Evolutionary conservation across 2,888 invertebrate genomes (phyloP).

Genomic region (Tipula helvola): DNA sequence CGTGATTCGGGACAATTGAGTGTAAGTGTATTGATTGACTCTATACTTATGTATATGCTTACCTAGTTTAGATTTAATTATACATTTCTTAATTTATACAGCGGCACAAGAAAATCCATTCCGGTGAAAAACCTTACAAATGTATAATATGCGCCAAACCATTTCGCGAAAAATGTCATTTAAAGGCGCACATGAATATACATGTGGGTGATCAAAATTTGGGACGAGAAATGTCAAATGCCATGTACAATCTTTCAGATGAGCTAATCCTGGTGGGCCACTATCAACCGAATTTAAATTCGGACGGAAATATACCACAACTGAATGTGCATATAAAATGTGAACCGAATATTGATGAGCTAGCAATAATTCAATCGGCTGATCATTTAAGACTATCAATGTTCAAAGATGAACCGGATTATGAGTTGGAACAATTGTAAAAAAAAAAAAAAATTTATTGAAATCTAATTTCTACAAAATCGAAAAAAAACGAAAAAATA

Average conservation of each 20-base stretch:
- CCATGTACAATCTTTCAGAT: background rate
- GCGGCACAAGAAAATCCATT: background rate
- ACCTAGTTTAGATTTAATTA: background rate
- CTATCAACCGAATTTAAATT: background rate
- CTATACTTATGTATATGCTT: background rate
- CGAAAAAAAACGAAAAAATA: background rate
- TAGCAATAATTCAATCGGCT: background rate
- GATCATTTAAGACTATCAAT: background rate
- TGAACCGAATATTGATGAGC: background rate
- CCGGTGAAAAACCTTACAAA: background rate
- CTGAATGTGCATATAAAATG: background rate
- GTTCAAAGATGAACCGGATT: background rate
- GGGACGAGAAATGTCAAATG: background rate
- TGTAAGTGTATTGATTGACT: background rate
- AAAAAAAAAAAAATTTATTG: background rate
- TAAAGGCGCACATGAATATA: background rate
- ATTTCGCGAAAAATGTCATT: background rate
- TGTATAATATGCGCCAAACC: background rate
- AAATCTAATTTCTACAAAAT: background rate
- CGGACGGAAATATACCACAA: background rate
- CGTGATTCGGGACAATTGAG: conserved; percentile 25
- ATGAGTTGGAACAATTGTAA: background rate
- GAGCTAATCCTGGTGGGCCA: background rate
- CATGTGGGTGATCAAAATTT: background rate
- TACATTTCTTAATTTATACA: background rate